Conservation (phyloP, 2,888 invertebrate genomes). For the Steinernema scapterisci region DNA sequence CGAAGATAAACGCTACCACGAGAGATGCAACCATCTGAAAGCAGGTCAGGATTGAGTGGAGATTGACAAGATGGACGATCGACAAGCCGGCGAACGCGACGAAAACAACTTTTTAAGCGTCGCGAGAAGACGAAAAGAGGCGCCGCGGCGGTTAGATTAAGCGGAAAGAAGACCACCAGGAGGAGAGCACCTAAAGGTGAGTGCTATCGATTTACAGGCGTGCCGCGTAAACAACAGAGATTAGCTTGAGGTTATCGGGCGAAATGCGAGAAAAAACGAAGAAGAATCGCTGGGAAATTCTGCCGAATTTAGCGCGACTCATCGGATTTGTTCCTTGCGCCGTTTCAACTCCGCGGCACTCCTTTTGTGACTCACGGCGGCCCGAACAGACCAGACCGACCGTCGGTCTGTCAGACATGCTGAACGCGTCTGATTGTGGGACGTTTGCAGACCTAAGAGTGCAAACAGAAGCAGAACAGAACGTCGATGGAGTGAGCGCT, state of each 20-base stretch:
- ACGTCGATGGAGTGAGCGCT: not conserved
- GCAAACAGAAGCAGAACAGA: not conserved
- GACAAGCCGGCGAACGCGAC: not conserved
- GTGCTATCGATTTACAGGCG: slow-evolving; percentile 23
- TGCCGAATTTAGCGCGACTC: too few relatives aligned
- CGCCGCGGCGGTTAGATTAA: slow-evolving; percentile 16
- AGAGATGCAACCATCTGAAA: slow-evolving; percentile 11
- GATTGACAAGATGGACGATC: too few relatives aligned
- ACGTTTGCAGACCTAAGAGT: not conserved
- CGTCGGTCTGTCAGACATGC: too few relatives aligned
- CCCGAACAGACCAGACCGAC: too few relatives aligned
- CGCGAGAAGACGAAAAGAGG: not conserved
- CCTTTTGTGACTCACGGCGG: too few relatives aligned
- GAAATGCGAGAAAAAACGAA: too few relatives aligned
- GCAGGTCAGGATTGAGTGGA: not conserved
- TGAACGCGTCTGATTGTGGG: not conserved
- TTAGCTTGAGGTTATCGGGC: not conserved
- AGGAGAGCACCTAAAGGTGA: slow-evolving; percentile 11
- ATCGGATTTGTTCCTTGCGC: too few relatives aligned
- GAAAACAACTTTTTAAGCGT: slow-evolving; percentile 29
- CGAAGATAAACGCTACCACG: not conserved
- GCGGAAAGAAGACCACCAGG: too few relatives aligned
- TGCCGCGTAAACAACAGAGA: slow-evolving; percentile 11
- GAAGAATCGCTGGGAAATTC: too few relatives aligned
- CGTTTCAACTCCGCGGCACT: too few relatives aligned